A percentile compares a stretch with the other conserved stretches of the same genome.
phyloP scores from a whole-genome alignment of 2,797 vertebrate genomes.

The Rhabdophis nuchalis region DNA sequence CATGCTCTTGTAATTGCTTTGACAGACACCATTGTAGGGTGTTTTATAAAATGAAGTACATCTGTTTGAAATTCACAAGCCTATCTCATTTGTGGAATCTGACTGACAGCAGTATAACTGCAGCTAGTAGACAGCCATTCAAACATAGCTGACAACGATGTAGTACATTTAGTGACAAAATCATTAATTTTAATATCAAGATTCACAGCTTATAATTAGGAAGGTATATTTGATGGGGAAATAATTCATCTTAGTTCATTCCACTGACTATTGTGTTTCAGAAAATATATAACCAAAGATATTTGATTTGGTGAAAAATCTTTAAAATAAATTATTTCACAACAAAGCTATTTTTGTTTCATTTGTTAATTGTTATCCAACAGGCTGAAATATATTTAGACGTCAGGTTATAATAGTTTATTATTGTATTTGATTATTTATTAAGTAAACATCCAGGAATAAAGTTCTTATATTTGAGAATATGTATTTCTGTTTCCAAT shows the following conservation, averaged over 20 bases:
- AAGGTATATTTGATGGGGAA: neutral
- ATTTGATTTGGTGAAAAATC: neutral
- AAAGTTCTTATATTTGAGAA: neutral
- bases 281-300: conserved; percentile 6
- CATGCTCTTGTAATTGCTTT: neutral
- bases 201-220: neutral
- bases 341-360: neutral
- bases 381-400: neutral
- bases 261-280: neutral
- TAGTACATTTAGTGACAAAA: neutral
- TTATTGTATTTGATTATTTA: neutral
- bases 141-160: neutral
- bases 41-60: neutral
- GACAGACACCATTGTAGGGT: neutral
- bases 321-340: conserved; percentile 19
- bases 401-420: neutral
- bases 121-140: neutral
- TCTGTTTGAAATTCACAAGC: neutral
- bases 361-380: neutral
- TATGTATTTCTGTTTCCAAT: neutral
- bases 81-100: conserved; percentile 4
- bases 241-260: neutral
- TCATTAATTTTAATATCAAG: neutral
- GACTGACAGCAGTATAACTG: conserved; percentile 19
- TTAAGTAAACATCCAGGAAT: neutral